Evolutionary conservation across 2,113 vertebrate species (phyloP).

Genomic region (Peromyscus polionotus): DNA sequence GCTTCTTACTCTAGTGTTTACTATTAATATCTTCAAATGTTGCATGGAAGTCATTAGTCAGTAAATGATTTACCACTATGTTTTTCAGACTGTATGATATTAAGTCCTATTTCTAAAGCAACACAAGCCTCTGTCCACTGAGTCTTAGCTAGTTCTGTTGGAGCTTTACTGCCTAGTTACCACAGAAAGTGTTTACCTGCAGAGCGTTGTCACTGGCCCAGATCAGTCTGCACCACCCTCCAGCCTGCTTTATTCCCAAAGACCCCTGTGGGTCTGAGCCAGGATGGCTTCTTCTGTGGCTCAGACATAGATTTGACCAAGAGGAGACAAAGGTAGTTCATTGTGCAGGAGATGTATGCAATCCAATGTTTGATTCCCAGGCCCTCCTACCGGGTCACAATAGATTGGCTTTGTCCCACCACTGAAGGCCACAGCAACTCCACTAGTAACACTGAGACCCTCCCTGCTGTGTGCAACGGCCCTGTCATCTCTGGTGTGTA

Average conservation of each 20-base stretch:
- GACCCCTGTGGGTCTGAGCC: neutral
- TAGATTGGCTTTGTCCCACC: neutral
- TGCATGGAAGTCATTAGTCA: constrained; percentile 18
- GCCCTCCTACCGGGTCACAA: neutral
- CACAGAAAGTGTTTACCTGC: neutral
- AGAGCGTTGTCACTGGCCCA: neutral
- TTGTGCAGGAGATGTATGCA: neutral
- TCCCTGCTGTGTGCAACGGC: neutral
- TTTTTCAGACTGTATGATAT: neutral
- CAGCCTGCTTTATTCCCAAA: neutral
- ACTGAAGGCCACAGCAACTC: neutral
- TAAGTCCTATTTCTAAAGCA: neutral
- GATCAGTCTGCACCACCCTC: fast-evolving
- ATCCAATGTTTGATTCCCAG: neutral
- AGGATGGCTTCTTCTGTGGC: fast-evolving
- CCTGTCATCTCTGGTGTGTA: neutral
- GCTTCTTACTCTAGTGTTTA: neutral
- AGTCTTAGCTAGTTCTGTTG: neutral
- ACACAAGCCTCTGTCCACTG: neutral
- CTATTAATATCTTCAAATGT: neutral
- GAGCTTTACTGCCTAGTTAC: neutral
- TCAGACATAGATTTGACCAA: neutral
- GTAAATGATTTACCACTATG: neutral
- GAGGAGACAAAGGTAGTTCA: neutral
- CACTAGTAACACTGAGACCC: neutral